Evolutionary conservation across 2,888 invertebrate genomes (phyloP).

Genomic region (Antheraea yamamai): DNA sequence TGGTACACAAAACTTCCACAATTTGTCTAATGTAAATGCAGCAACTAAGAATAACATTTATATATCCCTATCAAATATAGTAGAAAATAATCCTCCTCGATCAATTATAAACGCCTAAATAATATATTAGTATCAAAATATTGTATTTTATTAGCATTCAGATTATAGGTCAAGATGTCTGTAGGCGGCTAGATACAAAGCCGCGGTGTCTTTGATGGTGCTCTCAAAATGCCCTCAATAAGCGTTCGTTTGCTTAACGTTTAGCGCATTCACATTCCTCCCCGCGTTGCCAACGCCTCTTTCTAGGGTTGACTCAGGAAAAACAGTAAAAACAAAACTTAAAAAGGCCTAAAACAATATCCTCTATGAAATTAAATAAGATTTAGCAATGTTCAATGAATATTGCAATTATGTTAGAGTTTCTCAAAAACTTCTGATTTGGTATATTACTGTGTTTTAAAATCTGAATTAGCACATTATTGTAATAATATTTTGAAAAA

Average conservation of each 20-base stretch:
- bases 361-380: not conserved
- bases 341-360: not conserved
- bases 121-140: not conserved
- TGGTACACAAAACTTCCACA: not conserved
- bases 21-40: not conserved
- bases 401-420: too few relatives aligned
- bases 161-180: slow-evolving; percentile 22
- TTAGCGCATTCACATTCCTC: slow-evolving; percentile 68
- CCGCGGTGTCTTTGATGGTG: slow-evolving; percentile 63
- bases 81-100: not conserved
- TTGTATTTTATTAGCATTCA: not conserved
- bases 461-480: too few relatives aligned
- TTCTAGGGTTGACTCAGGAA: slow-evolving; percentile 39
- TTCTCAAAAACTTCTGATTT: too few relatives aligned
- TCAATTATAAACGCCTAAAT: not conserved
- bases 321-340: slow-evolving; percentile 9
- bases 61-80: too few relatives aligned
- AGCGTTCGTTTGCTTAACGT: slow-evolving; percentile 67
- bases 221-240: slow-evolving; percentile 72
- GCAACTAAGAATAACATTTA: not conserved
- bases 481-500: too few relatives aligned
- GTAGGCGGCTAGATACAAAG: slow-evolving; percentile 52
- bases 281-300: slow-evolving; percentile 40
- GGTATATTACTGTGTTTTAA: too few relatives aligned
- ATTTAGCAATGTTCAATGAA: too few relatives aligned